Percentiles rank a stretch among this genome's conserved stretches.
phyloP scores from a whole-genome alignment of 2,113 vertebrate genomes.

The Lagenorhynchus albirostris region DNA sequence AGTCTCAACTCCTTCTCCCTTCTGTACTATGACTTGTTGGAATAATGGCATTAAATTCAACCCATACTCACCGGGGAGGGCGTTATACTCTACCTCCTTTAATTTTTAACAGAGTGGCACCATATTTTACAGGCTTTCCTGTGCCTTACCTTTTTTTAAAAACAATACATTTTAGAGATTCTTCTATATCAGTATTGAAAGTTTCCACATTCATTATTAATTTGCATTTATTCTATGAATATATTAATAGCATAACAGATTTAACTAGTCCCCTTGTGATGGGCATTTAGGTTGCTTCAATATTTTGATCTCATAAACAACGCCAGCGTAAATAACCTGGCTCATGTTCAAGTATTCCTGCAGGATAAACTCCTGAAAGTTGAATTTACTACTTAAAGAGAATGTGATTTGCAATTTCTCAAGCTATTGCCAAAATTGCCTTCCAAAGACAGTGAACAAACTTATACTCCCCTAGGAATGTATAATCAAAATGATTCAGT shows the following conservation, averaged over 20 bases:
- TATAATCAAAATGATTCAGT: not conserved
- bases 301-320: not conserved
- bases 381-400: not conserved
- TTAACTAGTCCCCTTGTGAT: not conserved
- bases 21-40: not conserved
- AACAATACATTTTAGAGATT: not conserved
- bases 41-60: not conserved
- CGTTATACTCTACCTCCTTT: not conserved
- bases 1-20: not conserved
- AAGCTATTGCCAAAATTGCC: not conserved
- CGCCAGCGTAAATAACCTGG: not conserved
- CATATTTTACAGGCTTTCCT: not conserved
- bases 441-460: not conserved
- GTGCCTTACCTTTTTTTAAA: not conserved
- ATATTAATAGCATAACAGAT: not conserved
- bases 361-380: not conserved
- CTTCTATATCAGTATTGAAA: not conserved
- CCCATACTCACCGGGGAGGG: accelerated
- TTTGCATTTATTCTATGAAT: not conserved
- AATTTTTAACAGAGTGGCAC: not conserved
- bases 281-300: not conserved
- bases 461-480: not conserved
- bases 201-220: not conserved
- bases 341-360: not conserved
- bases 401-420: not conserved